These are phyloP conservation scores for Mobula birostris DNA, from an alignment of 2,113 vertebrate genomes.

Conservation along the genomic window DNA sequence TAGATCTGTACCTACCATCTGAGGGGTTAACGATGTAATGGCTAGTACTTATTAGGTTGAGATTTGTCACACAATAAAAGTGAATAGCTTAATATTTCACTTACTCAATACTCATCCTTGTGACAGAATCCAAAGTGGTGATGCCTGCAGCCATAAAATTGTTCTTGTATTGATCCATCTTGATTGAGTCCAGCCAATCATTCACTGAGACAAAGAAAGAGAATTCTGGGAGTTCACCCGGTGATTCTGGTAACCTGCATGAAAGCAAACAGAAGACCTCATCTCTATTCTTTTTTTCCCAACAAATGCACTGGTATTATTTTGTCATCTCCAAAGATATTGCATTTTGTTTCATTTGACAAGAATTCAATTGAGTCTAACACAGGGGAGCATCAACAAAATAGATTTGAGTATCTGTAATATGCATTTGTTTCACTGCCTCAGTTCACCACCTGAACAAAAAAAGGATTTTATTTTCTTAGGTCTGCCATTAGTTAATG, in stretches of 20 bases:
- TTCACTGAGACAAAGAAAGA: conserved; percentile 87
- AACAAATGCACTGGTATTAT: neutral
- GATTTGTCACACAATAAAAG: neutral
- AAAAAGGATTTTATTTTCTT: neutral
- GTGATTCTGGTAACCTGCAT: conserved; percentile 80
- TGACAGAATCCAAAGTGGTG: conserved; percentile 84
- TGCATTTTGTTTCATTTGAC: neutral
- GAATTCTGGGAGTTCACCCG: conserved; percentile 80
- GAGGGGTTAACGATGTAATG: too few species aligned
- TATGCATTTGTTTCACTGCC: neutral
- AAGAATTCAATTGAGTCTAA: neutral
- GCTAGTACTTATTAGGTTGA: neutral
- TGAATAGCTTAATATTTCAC: conserved; percentile 46
- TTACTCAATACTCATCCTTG: conserved; percentile 94
- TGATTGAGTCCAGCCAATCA: conserved; percentile 95
- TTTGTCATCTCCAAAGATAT: neutral
- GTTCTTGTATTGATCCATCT: conserved; percentile 94
- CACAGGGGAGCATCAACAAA: neutral
- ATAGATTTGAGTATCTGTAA: neutral
- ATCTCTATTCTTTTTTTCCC: neutral
- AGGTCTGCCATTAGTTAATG: neutral
- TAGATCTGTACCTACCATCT: neutral
- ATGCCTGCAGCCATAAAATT: conserved; percentile 89
- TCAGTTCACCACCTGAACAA: conserved; percentile 2
- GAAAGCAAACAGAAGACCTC: neutral